phyloP scores from a whole-genome alignment of 2,797 vertebrate genomes.

The Enteromius trimaculatus region DNA sequence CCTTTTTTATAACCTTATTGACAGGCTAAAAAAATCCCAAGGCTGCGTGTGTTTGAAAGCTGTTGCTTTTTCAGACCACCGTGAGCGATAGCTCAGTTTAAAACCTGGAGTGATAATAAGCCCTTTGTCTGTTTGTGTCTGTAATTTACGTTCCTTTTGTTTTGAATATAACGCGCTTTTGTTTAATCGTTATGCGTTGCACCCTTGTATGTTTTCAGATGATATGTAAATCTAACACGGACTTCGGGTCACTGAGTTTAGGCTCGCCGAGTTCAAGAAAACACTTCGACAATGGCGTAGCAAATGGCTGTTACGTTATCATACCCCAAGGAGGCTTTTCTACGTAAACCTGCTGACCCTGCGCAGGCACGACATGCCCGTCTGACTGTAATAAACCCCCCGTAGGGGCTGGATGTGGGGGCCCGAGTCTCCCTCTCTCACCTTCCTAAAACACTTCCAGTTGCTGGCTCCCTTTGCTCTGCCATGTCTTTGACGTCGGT shows the following conservation, averaged over 20 bases:
- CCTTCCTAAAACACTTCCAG: conserved; percentile 50
- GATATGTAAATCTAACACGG: conserved; percentile 30
- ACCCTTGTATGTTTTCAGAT: conserved; percentile 30
- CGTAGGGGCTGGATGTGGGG: conserved; percentile 47
- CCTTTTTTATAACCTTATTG: conserved; percentile 15
- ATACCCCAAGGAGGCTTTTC: conserved; percentile 56
- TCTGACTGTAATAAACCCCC: conserved; percentile 56
- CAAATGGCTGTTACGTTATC: conserved; percentile 55
- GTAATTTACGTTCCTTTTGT: conserved; percentile 20
- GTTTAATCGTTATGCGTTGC: conserved; percentile 1
- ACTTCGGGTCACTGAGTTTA: conserved; percentile 34
- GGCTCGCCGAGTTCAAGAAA: conserved; percentile 33
- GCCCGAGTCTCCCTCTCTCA: conserved; percentile 30
- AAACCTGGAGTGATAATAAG: conserved; percentile 36
- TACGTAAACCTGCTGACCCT: conserved; percentile 60
- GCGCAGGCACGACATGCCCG: conserved; percentile 48
- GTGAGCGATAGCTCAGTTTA: conserved; percentile 21
- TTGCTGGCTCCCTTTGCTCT: conserved; percentile 25
- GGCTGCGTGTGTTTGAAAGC: not conserved
- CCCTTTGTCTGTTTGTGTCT: conserved; percentile 29
- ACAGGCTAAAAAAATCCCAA: not conserved
- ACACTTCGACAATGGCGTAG: conserved; percentile 45
- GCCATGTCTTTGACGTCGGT: conserved; percentile 14
- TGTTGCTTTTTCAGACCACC: conserved; percentile 23
- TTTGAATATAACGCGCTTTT: conserved; percentile 17